Evolutionary conservation across 35 echinoderm and acorn worm species (phyloP), one percentile per base, ranked within the genome.

Genomic region (Acanthaster planci): DNA sequence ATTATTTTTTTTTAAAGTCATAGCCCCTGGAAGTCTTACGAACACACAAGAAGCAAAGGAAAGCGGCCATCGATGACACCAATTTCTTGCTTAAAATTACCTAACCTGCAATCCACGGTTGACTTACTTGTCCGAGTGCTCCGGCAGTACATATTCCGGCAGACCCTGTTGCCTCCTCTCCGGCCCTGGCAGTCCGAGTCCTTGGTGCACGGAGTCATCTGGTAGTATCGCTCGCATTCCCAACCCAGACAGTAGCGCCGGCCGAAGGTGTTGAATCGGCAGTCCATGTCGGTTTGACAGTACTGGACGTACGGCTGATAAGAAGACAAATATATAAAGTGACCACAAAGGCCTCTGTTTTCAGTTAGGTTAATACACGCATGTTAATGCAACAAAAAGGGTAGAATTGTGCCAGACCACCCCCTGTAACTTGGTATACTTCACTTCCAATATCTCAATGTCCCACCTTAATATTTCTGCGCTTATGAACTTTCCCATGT

Each of bases 91-190:
- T 29, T 17, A 19, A 26, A 17, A 59, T 19, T 59, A 19, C 0
- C 26, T 37, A 21, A 75, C 67, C 26, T 31, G 26, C 8, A 8
- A 15, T 75, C 1, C 9, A 14, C n/a, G 10, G 9, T 27, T 31
- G 9, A 86, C 84, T 86, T 39, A 86, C 84, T 77, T 22, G 16
- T 19, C 29, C 58, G 76, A 37, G 26, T 32, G 23, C 76, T 86
- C 44, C 84, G 19, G 84, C 84, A 86, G 84, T 86, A 86, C 84
- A 86, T 86, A 23, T 86, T 86, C 17, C 84, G 67, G 84, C 84
- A 86, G 7, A 51, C 0, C 35, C 52, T 68, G 58, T 84, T 64
- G 15, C 84, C 84, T 30, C 76, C 52, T 1, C 84, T 21, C 40
- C 42, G 76, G 34, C 37, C 15, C 14, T 19, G 32, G 27, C 84